phyloP scores from a whole-genome alignment of 1,140 invertebrate genomes.

The Elysia chlorotica region DNA sequence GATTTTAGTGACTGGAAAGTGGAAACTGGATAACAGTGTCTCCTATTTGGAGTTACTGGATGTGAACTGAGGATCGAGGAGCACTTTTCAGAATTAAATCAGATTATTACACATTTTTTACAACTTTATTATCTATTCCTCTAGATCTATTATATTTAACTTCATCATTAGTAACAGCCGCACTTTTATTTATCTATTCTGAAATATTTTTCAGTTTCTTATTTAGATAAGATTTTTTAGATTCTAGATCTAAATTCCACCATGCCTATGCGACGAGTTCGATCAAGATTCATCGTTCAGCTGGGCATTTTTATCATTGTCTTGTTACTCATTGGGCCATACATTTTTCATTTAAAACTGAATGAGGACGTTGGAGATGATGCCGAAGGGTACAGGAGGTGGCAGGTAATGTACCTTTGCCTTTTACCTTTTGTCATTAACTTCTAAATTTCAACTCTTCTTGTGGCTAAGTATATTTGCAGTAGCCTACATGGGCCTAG shows the following conservation, averaged over 20 bases:
- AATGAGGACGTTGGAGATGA: slow-evolving; percentile 11
- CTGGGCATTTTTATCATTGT: slow-evolving; percentile 26
- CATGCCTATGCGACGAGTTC: neutral
- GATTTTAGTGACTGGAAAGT: too few relatives aligned
- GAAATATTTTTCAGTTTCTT: neutral
- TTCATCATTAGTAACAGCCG: too few relatives aligned
- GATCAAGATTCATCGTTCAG: slow-evolving; percentile 24
- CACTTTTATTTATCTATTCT: neutral
- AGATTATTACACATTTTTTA: too few relatives aligned
- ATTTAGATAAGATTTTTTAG: too few relatives aligned
- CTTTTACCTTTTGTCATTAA: neutral
- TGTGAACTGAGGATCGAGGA: too few relatives aligned
- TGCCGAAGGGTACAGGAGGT: slow-evolving; percentile 2
- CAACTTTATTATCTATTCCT: too few relatives aligned
- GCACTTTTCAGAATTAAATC: too few relatives aligned
- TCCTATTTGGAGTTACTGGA: too few relatives aligned
- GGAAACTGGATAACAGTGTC: too few relatives aligned
- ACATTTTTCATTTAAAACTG: slow-evolving; percentile 27
- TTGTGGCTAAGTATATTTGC: neutral
- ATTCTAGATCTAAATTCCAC: too few relatives aligned
- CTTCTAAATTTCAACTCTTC: neutral
- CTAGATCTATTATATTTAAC: too few relatives aligned
- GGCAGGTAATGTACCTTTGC: neutral
- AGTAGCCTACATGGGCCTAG: neutral
- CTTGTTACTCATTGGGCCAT: slow-evolving; percentile 26